phyloP scores from a whole-genome alignment of 2,797 vertebrate genomes.

The Artibeus jamaicensis region DNA sequence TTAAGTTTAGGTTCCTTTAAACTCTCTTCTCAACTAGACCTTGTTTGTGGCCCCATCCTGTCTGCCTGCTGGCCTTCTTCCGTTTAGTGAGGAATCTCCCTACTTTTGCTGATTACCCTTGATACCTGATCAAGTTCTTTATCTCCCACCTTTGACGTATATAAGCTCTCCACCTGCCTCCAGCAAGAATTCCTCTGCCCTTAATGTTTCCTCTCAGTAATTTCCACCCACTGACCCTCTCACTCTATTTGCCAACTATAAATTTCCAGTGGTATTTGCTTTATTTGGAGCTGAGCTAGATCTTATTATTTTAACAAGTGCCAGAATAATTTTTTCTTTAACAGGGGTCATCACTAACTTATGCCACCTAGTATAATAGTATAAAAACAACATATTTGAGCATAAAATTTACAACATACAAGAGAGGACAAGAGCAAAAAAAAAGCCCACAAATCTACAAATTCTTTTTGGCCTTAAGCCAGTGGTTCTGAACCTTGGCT shows the following conservation, averaged over 20 bases:
- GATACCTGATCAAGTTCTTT: neutral
- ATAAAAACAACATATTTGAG: neutral
- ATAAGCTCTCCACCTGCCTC: neutral
- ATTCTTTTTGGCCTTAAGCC: neutral
- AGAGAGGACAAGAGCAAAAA: neutral
- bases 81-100: neutral
- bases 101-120: neutral
- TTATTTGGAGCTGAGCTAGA: neutral
- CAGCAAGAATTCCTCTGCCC: neutral
- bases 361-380: neutral
- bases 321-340: neutral
- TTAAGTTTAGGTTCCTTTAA: neutral
- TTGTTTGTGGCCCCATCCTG: neutral
- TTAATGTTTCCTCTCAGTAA: neutral
- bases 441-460: neutral
- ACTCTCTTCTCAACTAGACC: neutral
- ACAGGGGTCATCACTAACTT: neutral
- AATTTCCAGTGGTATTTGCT: neutral
- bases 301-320: conserved; percentile 19
- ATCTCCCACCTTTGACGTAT: neutral
- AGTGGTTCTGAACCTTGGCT: neutral
- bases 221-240: neutral
- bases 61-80: neutral
- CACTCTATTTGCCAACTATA: neutral
- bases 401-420: conserved; percentile 10